Evolutionary conservation across 2,888 invertebrate species (phyloP).

Genomic region (Acronicta leporina): DNA sequence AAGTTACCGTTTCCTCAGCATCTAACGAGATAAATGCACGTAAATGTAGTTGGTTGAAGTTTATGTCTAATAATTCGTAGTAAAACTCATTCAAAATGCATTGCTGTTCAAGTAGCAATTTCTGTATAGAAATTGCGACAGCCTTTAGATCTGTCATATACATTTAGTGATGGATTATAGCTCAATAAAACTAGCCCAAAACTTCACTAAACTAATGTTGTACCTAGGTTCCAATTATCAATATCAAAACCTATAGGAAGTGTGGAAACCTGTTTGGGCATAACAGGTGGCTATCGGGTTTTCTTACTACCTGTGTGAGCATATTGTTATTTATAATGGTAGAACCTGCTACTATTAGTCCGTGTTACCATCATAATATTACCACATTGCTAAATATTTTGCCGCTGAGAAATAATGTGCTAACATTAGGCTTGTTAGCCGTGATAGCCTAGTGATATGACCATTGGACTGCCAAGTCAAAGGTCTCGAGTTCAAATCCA

Average conservation of each 20-base stretch:
- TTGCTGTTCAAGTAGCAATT: neutral
- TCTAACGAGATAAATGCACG: slow-evolving; percentile 33
- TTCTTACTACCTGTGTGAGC: slow-evolving; percentile 19
- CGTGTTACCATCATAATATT: neutral
- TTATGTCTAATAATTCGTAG: slow-evolving; percentile 13
- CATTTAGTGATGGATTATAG: neutral
- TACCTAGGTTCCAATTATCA: neutral
- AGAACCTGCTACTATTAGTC: too few species aligned
- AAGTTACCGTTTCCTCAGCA: slow-evolving; percentile 41
- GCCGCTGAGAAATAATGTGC: too few species aligned
- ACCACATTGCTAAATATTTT: too few species aligned
- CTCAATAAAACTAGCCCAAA: neutral
- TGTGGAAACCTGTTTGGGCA: slow-evolving; percentile 18
- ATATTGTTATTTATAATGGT: too few species aligned
- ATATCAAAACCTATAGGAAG: neutral
- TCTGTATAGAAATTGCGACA: neutral
- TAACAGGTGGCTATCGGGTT: slow-evolving; percentile 27
- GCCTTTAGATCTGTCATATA: neutral
- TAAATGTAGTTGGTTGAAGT: slow-evolving; percentile 19
- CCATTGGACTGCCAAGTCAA: too few species aligned
- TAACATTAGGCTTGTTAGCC: too few species aligned
- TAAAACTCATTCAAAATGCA: slow-evolving; percentile 24
- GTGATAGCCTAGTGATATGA: too few species aligned
- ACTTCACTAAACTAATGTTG: neutral
- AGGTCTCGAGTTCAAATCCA: too few species aligned